These are phyloP conservation scores for Geococcyx californianus DNA, from an alignment of 2,113 vertebrate genomes.

Conservation along the genomic window DNA sequence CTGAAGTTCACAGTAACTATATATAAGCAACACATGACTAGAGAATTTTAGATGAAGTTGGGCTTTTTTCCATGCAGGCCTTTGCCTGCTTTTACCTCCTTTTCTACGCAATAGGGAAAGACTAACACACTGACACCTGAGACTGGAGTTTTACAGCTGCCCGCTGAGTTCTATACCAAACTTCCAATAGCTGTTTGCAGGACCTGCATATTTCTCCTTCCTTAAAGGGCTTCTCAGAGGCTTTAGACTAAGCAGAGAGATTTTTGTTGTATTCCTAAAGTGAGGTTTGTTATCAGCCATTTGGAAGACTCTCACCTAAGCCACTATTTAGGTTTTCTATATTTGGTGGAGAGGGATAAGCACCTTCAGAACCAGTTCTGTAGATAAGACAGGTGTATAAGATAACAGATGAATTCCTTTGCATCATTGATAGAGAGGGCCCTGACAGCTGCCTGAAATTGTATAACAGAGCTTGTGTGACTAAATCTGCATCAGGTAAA, in stretches of 20 bases:
- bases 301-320: not conserved
- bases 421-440: not conserved
- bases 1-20: not conserved
- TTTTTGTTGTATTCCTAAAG: not conserved
- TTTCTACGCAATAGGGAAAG: not conserved
- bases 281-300: not conserved
- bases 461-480: not conserved
- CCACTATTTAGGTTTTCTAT: not conserved
- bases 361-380: not conserved
- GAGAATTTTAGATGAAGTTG: not conserved
- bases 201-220: not conserved
- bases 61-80: not conserved
- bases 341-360: not conserved
- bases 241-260: not conserved
- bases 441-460: not conserved
- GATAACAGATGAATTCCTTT: not conserved
- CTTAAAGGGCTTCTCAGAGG: not conserved
- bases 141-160: not conserved
- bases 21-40: not conserved
- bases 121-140: not conserved
- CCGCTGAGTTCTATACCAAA: not conserved
- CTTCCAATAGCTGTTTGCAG: not conserved
- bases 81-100: not conserved
- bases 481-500: not conserved
- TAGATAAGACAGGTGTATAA: not conserved